Evolutionary conservation across 2,888 invertebrate genomes (phyloP).

Genomic region (Melinaea menophilus): DNA sequence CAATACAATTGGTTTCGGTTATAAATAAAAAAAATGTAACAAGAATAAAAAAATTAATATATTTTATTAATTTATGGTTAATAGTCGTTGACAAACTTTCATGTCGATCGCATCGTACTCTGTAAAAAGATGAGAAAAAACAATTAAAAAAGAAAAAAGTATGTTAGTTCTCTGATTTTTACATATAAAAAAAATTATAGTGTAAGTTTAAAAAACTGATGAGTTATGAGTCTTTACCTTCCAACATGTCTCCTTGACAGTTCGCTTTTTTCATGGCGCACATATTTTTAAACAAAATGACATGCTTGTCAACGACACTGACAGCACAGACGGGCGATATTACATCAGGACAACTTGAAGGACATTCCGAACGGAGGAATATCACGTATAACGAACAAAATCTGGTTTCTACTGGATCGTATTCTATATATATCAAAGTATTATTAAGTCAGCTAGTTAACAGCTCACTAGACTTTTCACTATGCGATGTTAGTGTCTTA

Average conservation of each 20-base stretch:
- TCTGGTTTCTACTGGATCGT: constrained; percentile 42
- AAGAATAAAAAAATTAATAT: too few species aligned
- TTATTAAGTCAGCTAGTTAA: too few species aligned
- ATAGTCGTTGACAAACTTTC: constrained; percentile 33
- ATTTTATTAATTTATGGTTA: neutral
- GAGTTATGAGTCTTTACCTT: constrained; percentile 35
- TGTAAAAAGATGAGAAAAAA: constrained; percentile 24
- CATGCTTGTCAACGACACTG: constrained; percentile 36
- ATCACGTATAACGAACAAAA: constrained; percentile 45
- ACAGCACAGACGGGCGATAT: constrained; percentile 41
- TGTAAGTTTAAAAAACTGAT: neutral
- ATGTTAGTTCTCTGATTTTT: neutral
- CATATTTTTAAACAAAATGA: constrained; percentile 44
- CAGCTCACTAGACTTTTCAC: too few species aligned
- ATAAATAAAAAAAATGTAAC: too few species aligned
- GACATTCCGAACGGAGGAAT: constrained; percentile 43
- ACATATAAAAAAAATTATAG: neutral
- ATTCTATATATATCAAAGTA: constrained; percentile 40
- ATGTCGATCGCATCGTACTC: constrained; percentile 45
- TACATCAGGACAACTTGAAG: constrained; percentile 35
- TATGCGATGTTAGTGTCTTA: too few species aligned
- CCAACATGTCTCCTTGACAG: constrained; percentile 36
- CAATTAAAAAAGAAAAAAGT: constrained; percentile 28
- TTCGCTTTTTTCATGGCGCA: constrained; percentile 47
- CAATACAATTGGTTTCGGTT: too few species aligned